Evolutionary conservation across 53 echinoderm and acorn worm species (phyloP).

Genomic region (Paracentrotus lividus): DNA sequence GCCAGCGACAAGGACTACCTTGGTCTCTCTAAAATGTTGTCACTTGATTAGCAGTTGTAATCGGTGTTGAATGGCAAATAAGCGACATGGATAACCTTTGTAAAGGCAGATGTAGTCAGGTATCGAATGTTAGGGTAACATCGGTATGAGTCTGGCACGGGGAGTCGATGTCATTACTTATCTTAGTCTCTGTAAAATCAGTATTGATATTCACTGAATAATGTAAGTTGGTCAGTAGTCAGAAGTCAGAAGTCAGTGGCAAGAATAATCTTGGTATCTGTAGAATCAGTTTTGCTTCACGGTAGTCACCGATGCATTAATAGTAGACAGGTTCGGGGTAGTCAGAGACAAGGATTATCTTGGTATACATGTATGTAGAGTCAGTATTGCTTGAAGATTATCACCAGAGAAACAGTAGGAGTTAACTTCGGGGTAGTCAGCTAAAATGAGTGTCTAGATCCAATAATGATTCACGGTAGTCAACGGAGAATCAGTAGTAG

Average conservation of each 20-base stretch:
- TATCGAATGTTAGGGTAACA: no score
- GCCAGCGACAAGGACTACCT: no score
- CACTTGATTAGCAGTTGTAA: not conserved
- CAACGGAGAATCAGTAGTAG: not conserved
- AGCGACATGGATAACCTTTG: not conserved
- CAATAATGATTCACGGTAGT: not conserved
- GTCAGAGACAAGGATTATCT: not conserved
- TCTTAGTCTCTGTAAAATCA: not conserved
- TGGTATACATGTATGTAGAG: not conserved
- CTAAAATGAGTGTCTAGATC: no score
- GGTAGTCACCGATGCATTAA: not conserved
- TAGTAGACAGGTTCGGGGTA: not conserved
- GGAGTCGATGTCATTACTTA: no score
- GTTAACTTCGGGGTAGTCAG: not conserved
- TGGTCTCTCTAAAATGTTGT: no score
- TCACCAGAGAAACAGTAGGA: not conserved
- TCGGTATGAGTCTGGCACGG: no score
- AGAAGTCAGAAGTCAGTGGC: not conserved
- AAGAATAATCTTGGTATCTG: not conserved
- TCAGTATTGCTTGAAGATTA: not conserved
- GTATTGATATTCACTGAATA: slow-evolving; percentile 1
- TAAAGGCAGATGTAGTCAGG: no score
- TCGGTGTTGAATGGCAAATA: not conserved
- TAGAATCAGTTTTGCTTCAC: not conserved
- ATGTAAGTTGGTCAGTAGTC: not conserved